These are phyloP conservation scores for Bombus vancouverensis DNA, from an alignment of 1,140 invertebrate genomes.

Conservation along the genomic window DNA sequence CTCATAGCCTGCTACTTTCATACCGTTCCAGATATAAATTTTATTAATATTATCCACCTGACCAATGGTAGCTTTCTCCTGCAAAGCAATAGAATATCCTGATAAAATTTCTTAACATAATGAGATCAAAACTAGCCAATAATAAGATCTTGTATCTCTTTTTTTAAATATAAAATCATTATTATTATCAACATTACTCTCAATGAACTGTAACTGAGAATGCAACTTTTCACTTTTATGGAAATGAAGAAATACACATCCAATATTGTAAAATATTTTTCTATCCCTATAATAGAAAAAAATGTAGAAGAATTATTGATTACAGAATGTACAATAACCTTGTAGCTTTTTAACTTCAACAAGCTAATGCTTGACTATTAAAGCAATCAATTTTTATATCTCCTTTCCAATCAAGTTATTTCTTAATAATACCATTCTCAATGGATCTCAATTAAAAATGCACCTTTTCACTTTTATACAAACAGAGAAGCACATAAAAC, in stretches of 20 bases:
- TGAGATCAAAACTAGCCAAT: background rate
- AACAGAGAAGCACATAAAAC: background rate
- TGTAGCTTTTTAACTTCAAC: background rate
- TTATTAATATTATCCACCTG: background rate
- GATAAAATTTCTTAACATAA: no score
- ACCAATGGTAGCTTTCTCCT: background rate
- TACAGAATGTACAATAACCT: background rate
- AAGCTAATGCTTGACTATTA: background rate
- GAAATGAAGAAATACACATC: background rate
- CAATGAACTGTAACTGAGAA: background rate
- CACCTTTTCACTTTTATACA: background rate
- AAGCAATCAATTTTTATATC: background rate
- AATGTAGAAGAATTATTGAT: background rate
- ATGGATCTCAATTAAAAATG: background rate
- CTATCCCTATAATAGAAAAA: background rate
- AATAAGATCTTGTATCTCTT: background rate
- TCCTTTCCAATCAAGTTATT: background rate
- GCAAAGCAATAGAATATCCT: background rate
- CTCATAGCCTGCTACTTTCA: background rate
- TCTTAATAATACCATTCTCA: background rate
- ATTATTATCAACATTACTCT: background rate
- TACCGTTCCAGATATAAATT: slow-evolving; percentile 1
- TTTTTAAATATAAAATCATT: background rate
- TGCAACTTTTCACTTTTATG: background rate
- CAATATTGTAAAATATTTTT: background rate